A percentile compares a stretch with the other conserved stretches of the same genome.
These are phyloP conservation scores for Notechis scutatus DNA, from an alignment of 2,113 vertebrate species.

Conservation along the genomic window DNA sequence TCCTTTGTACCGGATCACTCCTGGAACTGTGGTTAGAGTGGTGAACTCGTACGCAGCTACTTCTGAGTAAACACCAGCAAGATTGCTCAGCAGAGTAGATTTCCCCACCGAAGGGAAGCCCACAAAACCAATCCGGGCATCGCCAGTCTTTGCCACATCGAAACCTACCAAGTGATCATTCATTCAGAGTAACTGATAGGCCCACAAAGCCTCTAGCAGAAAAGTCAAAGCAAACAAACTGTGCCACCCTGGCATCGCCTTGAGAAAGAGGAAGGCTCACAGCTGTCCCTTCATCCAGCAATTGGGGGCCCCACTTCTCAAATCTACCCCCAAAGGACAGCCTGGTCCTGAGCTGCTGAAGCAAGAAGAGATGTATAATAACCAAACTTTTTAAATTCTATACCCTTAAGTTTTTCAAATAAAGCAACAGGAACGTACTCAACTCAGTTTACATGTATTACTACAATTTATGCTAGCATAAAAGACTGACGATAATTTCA, in stretches of 20 bases:
- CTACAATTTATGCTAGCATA: background rate
- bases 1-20: slow-evolving; percentile 97
- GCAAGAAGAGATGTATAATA: background rate
- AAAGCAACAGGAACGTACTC: background rate
- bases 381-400: background rate
- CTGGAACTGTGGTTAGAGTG: slow-evolving; percentile 93
- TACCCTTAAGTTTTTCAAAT: background rate
- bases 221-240: background rate
- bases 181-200: background rate
- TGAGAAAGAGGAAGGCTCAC: background rate
- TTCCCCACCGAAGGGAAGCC: slow-evolving; percentile 98
- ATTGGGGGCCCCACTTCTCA: background rate
- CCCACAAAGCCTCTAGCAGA: background rate
- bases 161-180: slow-evolving; percentile 77
- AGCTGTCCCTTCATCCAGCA: background rate
- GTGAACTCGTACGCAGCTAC: slow-evolving; percentile 98
- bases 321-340: background rate
- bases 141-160: slow-evolving; percentile 96
- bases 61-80: slow-evolving; percentile 97
- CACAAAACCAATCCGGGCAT: slow-evolving; percentile 96
- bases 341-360: background rate
- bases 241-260: background rate
- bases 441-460: background rate
- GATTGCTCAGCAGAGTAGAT: slow-evolving; percentile 94
- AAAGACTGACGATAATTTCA: background rate